Percentiles rank a stretch among this genome's conserved stretches.
Evolutionary conservation across 2,888 invertebrate genomes (phyloP).

Genomic region (Microdon myrmicae): DNA sequence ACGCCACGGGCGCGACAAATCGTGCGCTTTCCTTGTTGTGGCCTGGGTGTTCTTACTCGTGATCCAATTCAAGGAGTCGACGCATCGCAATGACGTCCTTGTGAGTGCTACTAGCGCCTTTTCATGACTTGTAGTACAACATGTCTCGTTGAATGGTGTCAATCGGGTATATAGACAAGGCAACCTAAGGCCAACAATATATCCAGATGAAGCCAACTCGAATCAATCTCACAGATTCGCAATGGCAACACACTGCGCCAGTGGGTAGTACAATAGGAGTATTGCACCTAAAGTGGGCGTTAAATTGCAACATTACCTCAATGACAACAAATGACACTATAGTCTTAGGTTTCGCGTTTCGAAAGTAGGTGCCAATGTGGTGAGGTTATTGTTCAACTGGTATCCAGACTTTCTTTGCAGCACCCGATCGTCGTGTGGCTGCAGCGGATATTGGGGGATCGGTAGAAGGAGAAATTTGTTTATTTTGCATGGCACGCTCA

Average conservation of each 20-base stretch:
- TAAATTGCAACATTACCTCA: conserved; percentile 26
- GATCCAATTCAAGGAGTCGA: conserved; percentile 1
- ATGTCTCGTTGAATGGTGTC: conserved; percentile 33
- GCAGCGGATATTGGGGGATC: not conserved
- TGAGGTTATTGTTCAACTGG: not conserved
- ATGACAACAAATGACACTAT: conserved; percentile 27
- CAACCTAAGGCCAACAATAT: conserved; percentile 23
- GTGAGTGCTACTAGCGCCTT: conserved; percentile 8
- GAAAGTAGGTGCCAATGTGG: conserved; percentile 46
- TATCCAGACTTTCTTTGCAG: not conserved
- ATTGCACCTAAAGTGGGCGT: conserved; percentile 28
- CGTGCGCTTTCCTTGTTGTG: conserved; percentile 13
- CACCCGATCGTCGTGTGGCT: conserved; percentile 10
- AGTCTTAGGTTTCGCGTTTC: conserved; percentile 37
- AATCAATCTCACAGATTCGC: conserved; percentile 9
- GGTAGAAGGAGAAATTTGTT: conserved; percentile 38
- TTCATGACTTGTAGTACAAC: conserved; percentile 22
- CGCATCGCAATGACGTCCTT: conserved; percentile 13
- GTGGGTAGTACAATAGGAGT: conserved; percentile 15
- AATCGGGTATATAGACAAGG: conserved; percentile 32
- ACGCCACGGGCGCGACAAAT: conserved; percentile 44
- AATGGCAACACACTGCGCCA: conserved; percentile 23
- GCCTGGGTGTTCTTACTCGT: not conserved
- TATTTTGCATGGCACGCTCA: conserved; percentile 3
- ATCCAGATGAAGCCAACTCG: conserved; percentile 8